Percentiles rank a stretch among this genome's conserved stretches.
phyloP scores from a whole-genome alignment of 2,113 vertebrate species.

The Sitta europaea region DNA sequence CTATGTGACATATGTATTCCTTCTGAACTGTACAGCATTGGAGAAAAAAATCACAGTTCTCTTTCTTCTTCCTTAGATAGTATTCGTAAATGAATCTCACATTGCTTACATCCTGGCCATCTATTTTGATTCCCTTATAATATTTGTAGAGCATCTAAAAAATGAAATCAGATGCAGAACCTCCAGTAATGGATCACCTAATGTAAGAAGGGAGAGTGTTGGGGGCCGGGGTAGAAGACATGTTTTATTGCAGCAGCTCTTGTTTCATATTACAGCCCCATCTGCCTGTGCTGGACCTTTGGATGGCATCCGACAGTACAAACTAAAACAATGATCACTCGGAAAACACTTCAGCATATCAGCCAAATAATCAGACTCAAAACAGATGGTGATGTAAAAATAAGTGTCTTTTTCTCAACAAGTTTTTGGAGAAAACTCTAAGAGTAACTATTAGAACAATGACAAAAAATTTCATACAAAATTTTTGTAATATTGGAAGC shows the following conservation, averaged over 20 bases:
- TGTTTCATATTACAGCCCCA: background rate
- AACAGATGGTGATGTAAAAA: background rate
- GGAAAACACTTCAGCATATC: background rate
- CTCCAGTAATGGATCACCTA: background rate
- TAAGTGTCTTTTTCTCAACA: background rate
- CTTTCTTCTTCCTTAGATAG: background rate
- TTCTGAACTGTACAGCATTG: background rate
- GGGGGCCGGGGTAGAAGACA: background rate
- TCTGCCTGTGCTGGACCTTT: slow-evolving; percentile 9
- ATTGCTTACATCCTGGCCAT: background rate
- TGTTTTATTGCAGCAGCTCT: background rate
- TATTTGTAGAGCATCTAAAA: background rate
- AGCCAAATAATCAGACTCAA: background rate
- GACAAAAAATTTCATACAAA: background rate
- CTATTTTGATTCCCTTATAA: background rate
- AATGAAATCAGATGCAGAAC: background rate
- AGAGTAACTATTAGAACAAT: background rate
- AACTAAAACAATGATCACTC: slow-evolving; percentile 2
- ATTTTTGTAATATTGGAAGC: background rate
- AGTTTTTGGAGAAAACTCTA: background rate
- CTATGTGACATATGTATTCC: background rate
- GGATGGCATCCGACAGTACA: background rate
- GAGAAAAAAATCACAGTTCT: background rate
- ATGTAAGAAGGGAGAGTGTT: background rate
- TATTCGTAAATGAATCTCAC: background rate